phyloP scores from a whole-genome alignment of 2,113 vertebrate species.

The Phyllopteryx taeniolatus region DNA sequence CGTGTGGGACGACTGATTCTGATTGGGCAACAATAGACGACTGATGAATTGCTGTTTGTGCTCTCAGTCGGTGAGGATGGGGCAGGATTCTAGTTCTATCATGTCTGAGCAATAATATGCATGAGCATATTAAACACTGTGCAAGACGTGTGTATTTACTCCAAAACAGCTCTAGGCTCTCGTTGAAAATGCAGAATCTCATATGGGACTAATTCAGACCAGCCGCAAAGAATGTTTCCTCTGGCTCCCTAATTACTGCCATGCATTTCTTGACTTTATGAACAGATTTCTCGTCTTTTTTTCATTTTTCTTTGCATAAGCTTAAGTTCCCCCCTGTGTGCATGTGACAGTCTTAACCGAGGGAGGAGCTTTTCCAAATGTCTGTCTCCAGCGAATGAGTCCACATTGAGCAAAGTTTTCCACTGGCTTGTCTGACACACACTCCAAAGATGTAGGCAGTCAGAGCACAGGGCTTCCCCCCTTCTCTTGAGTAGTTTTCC shows the following conservation, averaged over 20 bases:
- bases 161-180: background rate
- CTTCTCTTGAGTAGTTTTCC: constrained; percentile 33
- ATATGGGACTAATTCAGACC: constrained; percentile 52
- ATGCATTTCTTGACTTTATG: constrained; percentile 24
- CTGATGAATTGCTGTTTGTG: constrained; percentile 52
- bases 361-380: constrained; percentile 37
- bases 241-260: constrained; percentile 21
- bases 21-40: constrained; percentile 47
- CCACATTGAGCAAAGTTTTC: constrained; percentile 62
- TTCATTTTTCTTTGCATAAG: constrained; percentile 2
- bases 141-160: background rate
- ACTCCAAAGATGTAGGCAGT: constrained; percentile 31
- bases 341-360: constrained; percentile 22
- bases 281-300: background rate
- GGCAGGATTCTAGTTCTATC: background rate
- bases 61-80: background rate
- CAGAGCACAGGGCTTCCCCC: constrained; percentile 24
- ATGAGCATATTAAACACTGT: background rate
- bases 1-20: constrained; percentile 46
- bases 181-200: constrained; percentile 20
- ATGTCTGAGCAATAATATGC: background rate
- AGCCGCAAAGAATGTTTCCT: constrained; percentile 39
- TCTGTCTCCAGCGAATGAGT: constrained; percentile 14
- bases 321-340: constrained; percentile 25
- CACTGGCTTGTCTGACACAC: constrained; percentile 56